A percentile compares a stretch with the other conserved stretches of the same genome.
Evolutionary conservation across 2,797 vertebrate species (phyloP).

Genomic region (Diglossa cyanea): DNA sequence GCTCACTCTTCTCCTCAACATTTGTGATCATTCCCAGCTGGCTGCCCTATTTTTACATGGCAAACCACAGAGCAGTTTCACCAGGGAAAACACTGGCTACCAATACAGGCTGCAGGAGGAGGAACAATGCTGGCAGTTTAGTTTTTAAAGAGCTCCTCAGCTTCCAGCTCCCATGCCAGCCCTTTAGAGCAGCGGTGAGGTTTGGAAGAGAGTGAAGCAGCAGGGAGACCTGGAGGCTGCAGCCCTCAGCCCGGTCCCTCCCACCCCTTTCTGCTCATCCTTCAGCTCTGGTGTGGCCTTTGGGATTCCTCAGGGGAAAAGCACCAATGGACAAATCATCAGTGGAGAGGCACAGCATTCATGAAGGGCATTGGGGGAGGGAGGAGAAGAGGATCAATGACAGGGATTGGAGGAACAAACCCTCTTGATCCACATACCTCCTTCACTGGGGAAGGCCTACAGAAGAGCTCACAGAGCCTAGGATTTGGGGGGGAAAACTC

Average conservation of each 20-base stretch:
- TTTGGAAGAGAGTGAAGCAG: background rate
- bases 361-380: background rate
- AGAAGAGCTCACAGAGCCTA: background rate
- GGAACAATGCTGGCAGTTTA: background rate
- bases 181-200: accelerated
- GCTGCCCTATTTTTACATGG: background rate
- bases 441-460: background rate
- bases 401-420: background rate
- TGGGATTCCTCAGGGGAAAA: background rate
- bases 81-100: background rate
- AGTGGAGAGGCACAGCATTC: background rate
- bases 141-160: background rate
- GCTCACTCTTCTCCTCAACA: background rate
- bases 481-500: background rate
- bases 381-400: background rate
- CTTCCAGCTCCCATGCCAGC: background rate
- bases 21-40: background rate
- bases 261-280: background rate
- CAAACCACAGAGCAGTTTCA: background rate
- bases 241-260: background rate
- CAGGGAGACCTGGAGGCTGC: background rate
- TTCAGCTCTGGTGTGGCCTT: background rate
- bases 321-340: background rate
- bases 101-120: background rate
- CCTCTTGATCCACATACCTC: background rate